Conservation (phyloP, 1,140 invertebrate species). For the Solen grandis region DNA sequence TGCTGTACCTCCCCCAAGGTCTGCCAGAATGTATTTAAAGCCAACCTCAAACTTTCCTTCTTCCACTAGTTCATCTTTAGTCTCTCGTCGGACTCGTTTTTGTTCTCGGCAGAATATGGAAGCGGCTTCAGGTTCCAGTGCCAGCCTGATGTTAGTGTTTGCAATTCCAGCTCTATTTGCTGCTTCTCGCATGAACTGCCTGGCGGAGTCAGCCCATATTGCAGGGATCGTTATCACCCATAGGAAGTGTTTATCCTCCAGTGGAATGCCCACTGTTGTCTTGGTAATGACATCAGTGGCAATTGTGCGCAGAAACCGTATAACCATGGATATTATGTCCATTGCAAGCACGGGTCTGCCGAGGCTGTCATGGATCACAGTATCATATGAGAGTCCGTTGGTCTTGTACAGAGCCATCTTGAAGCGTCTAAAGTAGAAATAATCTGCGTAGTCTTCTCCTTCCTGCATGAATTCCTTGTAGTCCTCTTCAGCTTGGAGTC, state of each 20-base stretch:
- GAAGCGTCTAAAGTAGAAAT: slow-evolving; percentile 1
- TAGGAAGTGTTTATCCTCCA: background rate
- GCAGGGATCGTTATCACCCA: slow-evolving; percentile 35
- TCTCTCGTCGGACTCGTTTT: background rate
- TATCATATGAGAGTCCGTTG: no score
- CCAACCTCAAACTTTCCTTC: no score
- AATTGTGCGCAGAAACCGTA: no score
- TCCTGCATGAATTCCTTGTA: background rate
- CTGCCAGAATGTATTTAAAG: slow-evolving; percentile 4
- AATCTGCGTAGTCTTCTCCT: background rate
- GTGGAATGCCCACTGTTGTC: background rate
- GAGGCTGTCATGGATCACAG: no score
- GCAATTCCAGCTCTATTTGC: slow-evolving; percentile 14
- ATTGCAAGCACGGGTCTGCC: no score
- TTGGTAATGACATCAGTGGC: no score
- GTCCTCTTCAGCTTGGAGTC: background rate
- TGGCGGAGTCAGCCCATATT: slow-evolving; percentile 14
- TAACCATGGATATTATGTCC: no score
- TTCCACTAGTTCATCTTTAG: background rate
- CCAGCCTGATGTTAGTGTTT: background rate
- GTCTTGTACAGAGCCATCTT: background rate
- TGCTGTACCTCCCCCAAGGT: slow-evolving; percentile 8
- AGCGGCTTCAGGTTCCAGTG: slow-evolving; percentile 29
- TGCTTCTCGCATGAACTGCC: slow-evolving; percentile 42
- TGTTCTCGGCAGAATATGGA: slow-evolving; percentile 7